Conservation (phyloP, 2,888 invertebrate genomes). For the Rhingia rostrata region DNA sequence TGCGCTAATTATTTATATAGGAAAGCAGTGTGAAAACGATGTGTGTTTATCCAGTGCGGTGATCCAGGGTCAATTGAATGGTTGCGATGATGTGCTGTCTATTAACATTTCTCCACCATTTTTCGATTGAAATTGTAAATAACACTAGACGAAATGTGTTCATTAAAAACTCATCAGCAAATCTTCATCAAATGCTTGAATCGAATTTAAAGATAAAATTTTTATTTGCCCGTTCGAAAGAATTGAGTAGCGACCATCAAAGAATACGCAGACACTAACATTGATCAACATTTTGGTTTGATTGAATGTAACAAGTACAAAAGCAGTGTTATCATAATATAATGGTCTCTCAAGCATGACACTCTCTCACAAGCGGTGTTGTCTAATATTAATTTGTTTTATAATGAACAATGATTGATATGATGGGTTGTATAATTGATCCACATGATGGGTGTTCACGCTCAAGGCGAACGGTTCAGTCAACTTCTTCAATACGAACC, state of each 20-base stretch:
- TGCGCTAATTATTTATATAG: slow-evolving; percentile 49
- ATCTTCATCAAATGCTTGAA: slow-evolving; percentile 56
- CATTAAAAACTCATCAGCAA: slow-evolving; percentile 67
- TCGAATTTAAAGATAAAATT: slow-evolving; percentile 53
- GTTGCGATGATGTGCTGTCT: slow-evolving; percentile 56
- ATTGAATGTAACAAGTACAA: not conserved
- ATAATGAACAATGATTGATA: no score
- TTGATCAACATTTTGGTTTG: not conserved
- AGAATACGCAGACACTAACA: not conserved
- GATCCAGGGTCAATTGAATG: slow-evolving; percentile 43
- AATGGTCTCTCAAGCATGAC: no score
- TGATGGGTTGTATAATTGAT: no score
- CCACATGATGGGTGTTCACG: no score
- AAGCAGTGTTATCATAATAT: no score
- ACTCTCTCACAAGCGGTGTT: no score
- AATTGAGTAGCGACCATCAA: not conserved
- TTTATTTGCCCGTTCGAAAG: slow-evolving; percentile 34
- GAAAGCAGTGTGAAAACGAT: slow-evolving; percentile 18
- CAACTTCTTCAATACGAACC: no score
- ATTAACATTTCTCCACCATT: slow-evolving; percentile 63
- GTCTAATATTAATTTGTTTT: no score
- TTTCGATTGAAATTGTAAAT: slow-evolving; percentile 5
- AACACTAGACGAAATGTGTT: slow-evolving; percentile 42
- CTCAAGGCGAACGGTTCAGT: no score
- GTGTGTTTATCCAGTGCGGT: slow-evolving; percentile 25